Evolutionary conservation across 2,888 invertebrate species (phyloP), one percentile per base, ranked within the genome.

Genomic region (Lithophane semibrunnea): DNA sequence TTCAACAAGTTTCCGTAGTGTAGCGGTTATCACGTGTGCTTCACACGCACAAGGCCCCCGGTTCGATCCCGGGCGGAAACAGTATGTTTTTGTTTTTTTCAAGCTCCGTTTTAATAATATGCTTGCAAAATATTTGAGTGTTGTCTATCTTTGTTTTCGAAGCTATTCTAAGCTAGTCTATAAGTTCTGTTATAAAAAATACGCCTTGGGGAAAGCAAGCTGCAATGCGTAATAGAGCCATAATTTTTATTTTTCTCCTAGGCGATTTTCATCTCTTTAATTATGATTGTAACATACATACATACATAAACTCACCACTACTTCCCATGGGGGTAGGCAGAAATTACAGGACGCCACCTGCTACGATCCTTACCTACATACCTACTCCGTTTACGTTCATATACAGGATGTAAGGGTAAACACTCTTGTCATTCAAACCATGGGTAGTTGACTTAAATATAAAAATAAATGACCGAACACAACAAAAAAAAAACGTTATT

Each of bases 11-110:
- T 97, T 97, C 97, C 97, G 97, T 97, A 97, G 97, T 97, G 97
- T 97, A 97, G 97, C 97, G 97, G 97, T 97, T 97, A 97, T 97
- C 97, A 97, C 97, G 97, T 98, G 97, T 97, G 97, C 98, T 97
- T 98, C 97, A 97, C 97, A 98, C 97, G 97, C 97, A 97, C 97
- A 97, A 97, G 97, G 97, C 94, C 97, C 97, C 97, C 97, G 97
- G 97, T 97, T 97, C 97, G 97, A 97, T 97, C 97, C 97, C 97
- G 97, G 97, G 97, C 97, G 97, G 97, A 97, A 97, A 97, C 97
- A 97, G 60, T 42, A 12, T 0, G 3, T 24, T 79, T 83, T 73
- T 52, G 12, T 29, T 10, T 60, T 58, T 49, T 21, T 0, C 0
- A 47, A 47, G 8, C 16, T 71, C 8, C 3, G 9, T 7, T 5